A percentile compares a stretch with the other conserved stretches of the same genome.
These are phyloP conservation scores for Pelagia noctiluca DNA, from an alignment of 30 jellyfish, hydroid and myxozoan species.

Conservation along the genomic window DNA sequence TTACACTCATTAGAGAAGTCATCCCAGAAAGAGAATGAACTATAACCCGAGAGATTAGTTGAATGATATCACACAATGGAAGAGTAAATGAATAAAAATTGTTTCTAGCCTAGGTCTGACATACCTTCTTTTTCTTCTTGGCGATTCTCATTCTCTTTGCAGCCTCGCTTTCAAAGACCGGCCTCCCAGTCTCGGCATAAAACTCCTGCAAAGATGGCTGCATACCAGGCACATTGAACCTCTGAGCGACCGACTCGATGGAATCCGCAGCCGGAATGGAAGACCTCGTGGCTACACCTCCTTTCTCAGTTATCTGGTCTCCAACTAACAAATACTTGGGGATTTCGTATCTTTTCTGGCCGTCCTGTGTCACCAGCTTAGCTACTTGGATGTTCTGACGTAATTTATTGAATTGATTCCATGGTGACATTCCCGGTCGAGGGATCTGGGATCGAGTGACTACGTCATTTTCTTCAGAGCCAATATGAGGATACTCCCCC, in stretches of 20 bases:
- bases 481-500: constrained; percentile 91
- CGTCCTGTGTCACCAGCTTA: constrained; percentile 71
- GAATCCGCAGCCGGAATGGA: constrained; percentile 84
- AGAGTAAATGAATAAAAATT: too few relatives aligned
- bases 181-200: constrained; percentile 95
- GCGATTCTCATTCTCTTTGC: constrained; percentile 80
- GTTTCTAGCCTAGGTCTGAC: too few relatives aligned
- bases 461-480: constrained; percentile 58
- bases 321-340: constrained; percentile 86
- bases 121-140: constrained; percentile 61
- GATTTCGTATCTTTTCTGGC: constrained; percentile 61
- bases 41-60: too few relatives aligned
- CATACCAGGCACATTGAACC: constrained; percentile 84
- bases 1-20: too few relatives aligned
- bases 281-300: constrained; percentile 54
- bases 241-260: constrained; percentile 72
- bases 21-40: too few relatives aligned
- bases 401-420: constrained; percentile 39
- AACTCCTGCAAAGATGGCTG: constrained; percentile 85
- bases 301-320: constrained; percentile 73
- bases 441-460: constrained; percentile 89
- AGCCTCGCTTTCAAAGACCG: constrained; percentile 55
- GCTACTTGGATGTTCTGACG: constrained; percentile 90
- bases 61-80: too few relatives aligned
- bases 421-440: constrained; percentile 54